Conservation (phyloP, 2,797 vertebrate species). For the Myioborus melanocephalus region DNA sequence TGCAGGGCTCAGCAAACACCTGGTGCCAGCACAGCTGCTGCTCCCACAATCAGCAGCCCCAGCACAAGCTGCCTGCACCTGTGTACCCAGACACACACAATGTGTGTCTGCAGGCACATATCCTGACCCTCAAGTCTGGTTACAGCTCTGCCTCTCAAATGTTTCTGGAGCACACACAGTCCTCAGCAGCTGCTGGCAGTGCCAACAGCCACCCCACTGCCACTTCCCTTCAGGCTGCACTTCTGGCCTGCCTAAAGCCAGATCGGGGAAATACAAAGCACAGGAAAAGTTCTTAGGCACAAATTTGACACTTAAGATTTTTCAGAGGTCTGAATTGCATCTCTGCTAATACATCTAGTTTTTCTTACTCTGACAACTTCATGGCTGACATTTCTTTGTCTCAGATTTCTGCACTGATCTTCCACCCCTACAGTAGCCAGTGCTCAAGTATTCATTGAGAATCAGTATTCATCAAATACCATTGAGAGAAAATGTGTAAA, state of each 20-base stretch:
- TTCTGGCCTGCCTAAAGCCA: not conserved
- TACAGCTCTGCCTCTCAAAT: accelerated
- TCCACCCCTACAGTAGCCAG: not conserved
- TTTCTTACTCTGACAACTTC: not conserved
- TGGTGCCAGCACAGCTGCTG: not conserved
- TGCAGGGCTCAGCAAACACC: not conserved
- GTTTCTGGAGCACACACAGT: accelerated
- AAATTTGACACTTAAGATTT: not conserved
- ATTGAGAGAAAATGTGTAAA: not conserved
- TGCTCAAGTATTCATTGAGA: not conserved
- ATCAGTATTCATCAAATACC: not conserved
- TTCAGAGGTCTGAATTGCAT: not conserved
- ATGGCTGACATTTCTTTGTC: not conserved
- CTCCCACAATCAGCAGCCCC: accelerated
- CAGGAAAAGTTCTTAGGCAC: not conserved
- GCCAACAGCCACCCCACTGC: not conserved
- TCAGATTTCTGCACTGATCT: not conserved
- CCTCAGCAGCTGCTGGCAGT: not conserved
- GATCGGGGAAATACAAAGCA: accelerated
- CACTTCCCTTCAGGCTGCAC: not conserved
- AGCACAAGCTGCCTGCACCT: not conserved
- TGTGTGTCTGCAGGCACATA: accelerated
- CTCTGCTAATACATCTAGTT: not conserved
- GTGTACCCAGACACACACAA: accelerated
- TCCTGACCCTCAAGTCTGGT: not conserved